Conservation (phyloP, 2,113 vertebrate species). For the Poeciliopsis retropinna region DNA sequence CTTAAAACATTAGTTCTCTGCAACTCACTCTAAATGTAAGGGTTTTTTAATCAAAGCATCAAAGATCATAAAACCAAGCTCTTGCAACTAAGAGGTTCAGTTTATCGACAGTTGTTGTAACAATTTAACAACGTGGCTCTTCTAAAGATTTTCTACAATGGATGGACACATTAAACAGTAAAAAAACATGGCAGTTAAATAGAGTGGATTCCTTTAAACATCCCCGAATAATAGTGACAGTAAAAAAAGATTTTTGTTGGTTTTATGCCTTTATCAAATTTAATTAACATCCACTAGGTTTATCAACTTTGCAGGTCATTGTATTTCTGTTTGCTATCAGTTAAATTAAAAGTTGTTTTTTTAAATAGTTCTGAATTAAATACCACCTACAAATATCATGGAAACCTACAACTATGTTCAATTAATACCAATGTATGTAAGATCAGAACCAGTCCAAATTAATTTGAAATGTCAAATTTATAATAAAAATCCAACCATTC, state of each 20-base stretch:
- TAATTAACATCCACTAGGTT: conserved; percentile 4
- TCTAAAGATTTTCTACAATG: conserved; percentile 35
- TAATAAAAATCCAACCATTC: too few relatives aligned
- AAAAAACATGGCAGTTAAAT: conserved; percentile 32
- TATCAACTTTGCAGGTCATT: not conserved
- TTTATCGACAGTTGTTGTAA: conserved; percentile 26
- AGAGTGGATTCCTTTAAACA: conserved; percentile 6
- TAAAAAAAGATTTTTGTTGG: not conserved
- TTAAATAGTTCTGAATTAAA: not conserved
- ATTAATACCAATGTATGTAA: too few relatives aligned
- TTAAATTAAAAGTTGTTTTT: not conserved
- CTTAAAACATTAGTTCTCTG: not conserved
- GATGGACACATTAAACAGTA: conserved; percentile 22
- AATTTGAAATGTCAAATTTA: too few relatives aligned
- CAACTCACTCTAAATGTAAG: conserved; percentile 17
- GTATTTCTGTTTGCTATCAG: not conserved
- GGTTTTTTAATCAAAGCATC: not conserved
- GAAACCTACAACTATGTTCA: too few relatives aligned
- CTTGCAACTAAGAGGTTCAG: conserved; percentile 2
- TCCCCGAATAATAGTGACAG: conserved; percentile 10
- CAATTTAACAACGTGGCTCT: conserved; percentile 37
- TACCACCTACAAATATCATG: too few relatives aligned
- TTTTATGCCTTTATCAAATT: conserved; percentile 1
- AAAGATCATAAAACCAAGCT: conserved; percentile 4
- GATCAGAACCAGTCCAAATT: too few relatives aligned